Percentiles rank a stretch among this genome's conserved stretches.
These are phyloP conservation scores for Bhutanitis thaidina DNA, from an alignment of 2,888 invertebrate genomes.

Conservation along the genomic window DNA sequence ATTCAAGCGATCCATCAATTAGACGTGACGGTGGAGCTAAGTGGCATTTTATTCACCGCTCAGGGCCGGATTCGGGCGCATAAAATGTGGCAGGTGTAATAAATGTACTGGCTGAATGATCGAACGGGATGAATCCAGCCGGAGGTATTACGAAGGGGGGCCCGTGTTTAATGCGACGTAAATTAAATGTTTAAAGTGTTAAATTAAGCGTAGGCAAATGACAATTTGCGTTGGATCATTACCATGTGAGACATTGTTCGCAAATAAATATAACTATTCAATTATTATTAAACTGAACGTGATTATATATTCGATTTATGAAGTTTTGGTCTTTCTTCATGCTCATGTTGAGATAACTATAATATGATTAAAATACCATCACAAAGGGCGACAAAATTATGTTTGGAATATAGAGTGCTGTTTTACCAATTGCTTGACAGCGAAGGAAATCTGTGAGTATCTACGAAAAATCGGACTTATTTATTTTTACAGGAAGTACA, in stretches of 20 bases:
- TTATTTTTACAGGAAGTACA: no score
- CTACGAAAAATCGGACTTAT: no score
- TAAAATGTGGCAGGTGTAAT: slow-evolving; percentile 18
- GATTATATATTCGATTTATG: no score
- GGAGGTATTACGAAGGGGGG: slow-evolving; percentile 1
- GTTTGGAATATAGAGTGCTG: no score
- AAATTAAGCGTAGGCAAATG: background rate
- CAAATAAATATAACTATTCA: no score
- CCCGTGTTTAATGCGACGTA: background rate
- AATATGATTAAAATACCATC: no score
- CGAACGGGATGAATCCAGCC: slow-evolving; percentile 16
- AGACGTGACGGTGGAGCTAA: slow-evolving; percentile 24
- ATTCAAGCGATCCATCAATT: slow-evolving; percentile 23
- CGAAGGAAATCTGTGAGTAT: no score
- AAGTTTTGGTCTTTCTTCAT: no score
- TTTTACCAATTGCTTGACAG: no score
- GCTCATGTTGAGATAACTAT: no score
- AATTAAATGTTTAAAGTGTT: slow-evolving; percentile 17
- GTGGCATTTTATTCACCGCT: slow-evolving; percentile 21
- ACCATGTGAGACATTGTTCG: background rate
- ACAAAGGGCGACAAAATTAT: no score
- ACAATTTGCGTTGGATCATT: background rate
- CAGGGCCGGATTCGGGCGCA: slow-evolving; percentile 9
- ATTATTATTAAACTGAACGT: no score
- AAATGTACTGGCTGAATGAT: slow-evolving; percentile 18